phyloP scores from a whole-genome alignment of 1,140 invertebrate species.

The Drosophila erecta region DNA sequence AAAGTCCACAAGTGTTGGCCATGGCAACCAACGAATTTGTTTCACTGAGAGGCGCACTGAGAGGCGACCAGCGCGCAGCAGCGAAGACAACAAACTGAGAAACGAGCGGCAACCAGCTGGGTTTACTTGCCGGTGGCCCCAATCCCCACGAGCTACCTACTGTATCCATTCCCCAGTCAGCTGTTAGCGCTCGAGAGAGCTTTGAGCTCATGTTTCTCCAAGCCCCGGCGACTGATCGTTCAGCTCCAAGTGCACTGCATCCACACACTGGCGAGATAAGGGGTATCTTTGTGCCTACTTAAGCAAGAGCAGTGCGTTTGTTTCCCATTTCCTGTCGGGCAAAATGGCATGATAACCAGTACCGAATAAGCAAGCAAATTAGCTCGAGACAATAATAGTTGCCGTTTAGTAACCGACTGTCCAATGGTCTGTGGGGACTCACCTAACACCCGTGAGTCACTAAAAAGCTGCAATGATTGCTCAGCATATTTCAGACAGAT shows the following conservation, averaged over 20 bases:
- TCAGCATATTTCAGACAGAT: background rate
- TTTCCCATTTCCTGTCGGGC: background rate
- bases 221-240: slow-evolving; percentile 17
- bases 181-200: slow-evolving; percentile 25
- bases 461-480: background rate
- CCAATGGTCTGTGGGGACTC: background rate
- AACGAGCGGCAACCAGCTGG: slow-evolving; percentile 22
- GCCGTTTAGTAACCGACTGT: background rate
- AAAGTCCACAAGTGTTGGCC: slow-evolving; percentile 40
- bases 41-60: slow-evolving; percentile 3
- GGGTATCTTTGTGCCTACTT: background rate
- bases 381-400: background rate
- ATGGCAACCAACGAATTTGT: slow-evolving; percentile 24
- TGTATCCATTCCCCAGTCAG: slow-evolving; percentile 7
- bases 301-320: background rate
- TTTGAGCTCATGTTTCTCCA: slow-evolving; percentile 37
- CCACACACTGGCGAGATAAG: background rate
- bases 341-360: background rate
- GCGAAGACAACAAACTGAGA: slow-evolving; percentile 53
- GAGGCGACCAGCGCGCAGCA: slow-evolving; percentile 34
- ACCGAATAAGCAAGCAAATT: background rate
- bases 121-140: slow-evolving; percentile 16
- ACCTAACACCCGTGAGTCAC: slow-evolving; percentile 7
- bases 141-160: background rate
- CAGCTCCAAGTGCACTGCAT: slow-evolving; percentile 13